Percentiles rank a stretch among this genome's conserved stretches.
These are phyloP conservation scores for Setophaga petechia DNA, from an alignment of 2,113 vertebrate species.

Conservation along the genomic window DNA sequence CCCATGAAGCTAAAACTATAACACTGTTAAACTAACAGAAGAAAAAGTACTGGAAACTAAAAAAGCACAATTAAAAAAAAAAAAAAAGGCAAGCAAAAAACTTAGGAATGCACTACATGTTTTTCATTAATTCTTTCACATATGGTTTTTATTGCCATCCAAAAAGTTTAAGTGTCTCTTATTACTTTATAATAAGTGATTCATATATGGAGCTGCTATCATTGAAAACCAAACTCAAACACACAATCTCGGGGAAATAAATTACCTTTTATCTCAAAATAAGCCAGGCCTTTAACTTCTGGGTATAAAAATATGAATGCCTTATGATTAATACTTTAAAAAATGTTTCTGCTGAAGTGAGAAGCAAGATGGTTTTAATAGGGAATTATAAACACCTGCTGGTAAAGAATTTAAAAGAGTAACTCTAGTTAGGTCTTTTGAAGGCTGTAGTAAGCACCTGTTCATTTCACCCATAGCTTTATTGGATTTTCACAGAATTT, in stretches of 20 bases:
- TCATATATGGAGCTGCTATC: not conserved
- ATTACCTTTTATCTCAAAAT: constrained; percentile 1
- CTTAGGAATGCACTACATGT: not conserved
- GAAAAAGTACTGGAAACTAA: constrained; percentile 29
- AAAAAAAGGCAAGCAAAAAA: not conserved
- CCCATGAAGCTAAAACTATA: not conserved
- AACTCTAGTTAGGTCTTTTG: not conserved
- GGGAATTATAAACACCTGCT: constrained; percentile 21
- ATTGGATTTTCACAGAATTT: not conserved
- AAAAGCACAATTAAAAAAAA: not conserved
- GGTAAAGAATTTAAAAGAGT: constrained; percentile 6
- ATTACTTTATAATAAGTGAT: constrained; percentile 31
- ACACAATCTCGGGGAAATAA: not conserved
- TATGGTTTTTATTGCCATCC: constrained; percentile 36
- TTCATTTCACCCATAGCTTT: not conserved
- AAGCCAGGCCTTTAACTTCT: not conserved
- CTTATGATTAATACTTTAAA: constrained; percentile 5
- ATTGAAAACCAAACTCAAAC: not conserved
- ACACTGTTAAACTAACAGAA: not conserved
- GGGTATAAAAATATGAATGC: not conserved
- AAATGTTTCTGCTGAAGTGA: constrained; percentile 7
- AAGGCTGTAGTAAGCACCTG: not conserved
- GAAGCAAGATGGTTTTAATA: not conserved
- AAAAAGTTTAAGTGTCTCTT: not conserved
- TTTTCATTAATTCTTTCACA: constrained; percentile 51